Evolutionary conservation across 2,113 vertebrate genomes (phyloP).

Genomic region (Bubo scandiacus): DNA sequence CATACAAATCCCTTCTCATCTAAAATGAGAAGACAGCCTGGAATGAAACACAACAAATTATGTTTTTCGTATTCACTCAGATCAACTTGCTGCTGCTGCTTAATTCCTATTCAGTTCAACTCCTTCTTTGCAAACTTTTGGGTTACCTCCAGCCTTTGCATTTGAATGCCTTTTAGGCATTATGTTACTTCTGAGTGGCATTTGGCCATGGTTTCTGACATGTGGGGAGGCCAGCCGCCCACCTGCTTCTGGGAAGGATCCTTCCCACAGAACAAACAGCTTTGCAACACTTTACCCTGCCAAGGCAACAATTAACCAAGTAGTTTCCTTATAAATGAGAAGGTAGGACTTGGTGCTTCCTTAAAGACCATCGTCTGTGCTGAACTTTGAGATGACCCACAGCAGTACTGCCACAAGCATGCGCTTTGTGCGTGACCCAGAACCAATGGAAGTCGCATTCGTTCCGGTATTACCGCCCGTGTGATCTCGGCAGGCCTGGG

Average conservation of each 20-base stretch:
- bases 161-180: not conserved
- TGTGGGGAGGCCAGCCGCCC: not conserved
- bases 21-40: not conserved
- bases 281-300: not conserved
- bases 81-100: not conserved
- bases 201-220: not conserved
- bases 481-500: not conserved
- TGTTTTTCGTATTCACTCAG: not conserved
- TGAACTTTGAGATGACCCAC: not conserved
- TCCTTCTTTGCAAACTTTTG: not conserved
- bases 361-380: not conserved
- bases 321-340: not conserved
- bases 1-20: not conserved
- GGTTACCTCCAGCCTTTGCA: not conserved
- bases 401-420: not conserved
- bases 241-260: not conserved
- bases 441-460: rapidly evolving
- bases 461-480: rapidly evolving
- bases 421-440: not conserved
- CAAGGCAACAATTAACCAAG: not conserved
- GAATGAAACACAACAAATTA: not conserved
- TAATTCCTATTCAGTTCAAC: not conserved
- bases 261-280: not conserved
- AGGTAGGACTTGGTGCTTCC: not conserved
- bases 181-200: not conserved